These are phyloP conservation scores for Hyposoter didymator DNA, from an alignment of 2,888 invertebrate genomes.

Conservation along the genomic window DNA sequence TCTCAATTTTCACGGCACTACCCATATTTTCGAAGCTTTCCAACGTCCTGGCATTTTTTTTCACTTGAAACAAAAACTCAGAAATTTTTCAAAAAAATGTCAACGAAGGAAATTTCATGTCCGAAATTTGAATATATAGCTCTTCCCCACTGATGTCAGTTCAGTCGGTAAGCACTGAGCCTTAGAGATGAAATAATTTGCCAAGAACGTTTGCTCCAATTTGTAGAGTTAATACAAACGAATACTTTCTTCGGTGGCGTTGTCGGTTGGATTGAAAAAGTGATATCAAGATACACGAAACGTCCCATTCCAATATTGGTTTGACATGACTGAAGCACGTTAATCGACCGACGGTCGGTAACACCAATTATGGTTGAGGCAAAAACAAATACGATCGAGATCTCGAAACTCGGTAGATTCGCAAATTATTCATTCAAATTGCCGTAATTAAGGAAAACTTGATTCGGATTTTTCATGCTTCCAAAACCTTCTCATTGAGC, in stretches of 20 bases:
- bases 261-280: background rate
- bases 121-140: background rate
- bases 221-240: background rate
- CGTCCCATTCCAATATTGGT: background rate
- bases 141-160: background rate
- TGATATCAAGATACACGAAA: background rate
- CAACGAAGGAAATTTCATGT: background rate
- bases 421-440: background rate
- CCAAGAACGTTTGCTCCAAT: background rate
- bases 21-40: background rate
- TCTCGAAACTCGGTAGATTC: background rate
- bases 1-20: background rate
- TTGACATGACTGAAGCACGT: background rate
- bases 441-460: no score
- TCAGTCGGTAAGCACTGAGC: background rate
- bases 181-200: background rate
- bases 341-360: background rate
- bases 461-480: no score
- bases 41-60: background rate
- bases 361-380: background rate
- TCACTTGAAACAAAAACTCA: background rate
- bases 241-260: background rate
- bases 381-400: background rate
- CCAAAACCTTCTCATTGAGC: background rate
- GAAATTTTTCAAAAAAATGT: background rate